Evolutionary conservation across 2,113 vertebrate genomes (phyloP).

Genomic region (Sylvia atricapilla): DNA sequence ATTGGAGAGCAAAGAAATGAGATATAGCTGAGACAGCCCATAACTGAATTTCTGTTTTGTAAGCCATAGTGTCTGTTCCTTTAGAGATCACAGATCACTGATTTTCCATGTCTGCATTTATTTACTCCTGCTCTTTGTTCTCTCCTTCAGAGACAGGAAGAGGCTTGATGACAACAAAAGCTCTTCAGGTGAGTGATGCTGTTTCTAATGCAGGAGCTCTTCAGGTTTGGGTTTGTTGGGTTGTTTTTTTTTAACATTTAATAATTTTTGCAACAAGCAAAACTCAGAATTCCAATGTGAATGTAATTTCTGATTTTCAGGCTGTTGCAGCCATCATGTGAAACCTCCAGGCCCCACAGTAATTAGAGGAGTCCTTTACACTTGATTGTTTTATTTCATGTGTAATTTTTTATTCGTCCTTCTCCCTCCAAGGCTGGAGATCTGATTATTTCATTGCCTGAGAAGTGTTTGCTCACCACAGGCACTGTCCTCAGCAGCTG

Average conservation of each 20-base stretch:
- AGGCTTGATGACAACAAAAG: constrained; percentile 82
- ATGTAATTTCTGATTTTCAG: not conserved
- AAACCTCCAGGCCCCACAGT: not conserved
- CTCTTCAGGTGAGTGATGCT: constrained; percentile 75
- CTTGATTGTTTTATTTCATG: not conserved
- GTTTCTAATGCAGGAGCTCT: not conserved
- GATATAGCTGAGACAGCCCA: not conserved
- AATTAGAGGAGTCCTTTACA: not conserved
- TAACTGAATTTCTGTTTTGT: not conserved
- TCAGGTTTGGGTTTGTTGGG: not conserved
- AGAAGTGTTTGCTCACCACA: constrained; percentile 89
- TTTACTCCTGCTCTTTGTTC: not conserved
- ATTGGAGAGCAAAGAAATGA: not conserved
- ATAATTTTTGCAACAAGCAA: not conserved
- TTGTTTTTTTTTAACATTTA: not conserved
- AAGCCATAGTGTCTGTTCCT: not conserved
- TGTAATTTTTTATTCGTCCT: not conserved
- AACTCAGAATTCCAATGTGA: not conserved
- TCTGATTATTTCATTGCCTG: constrained; percentile 85
- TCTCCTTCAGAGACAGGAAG: constrained; percentile 82
- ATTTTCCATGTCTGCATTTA: not conserved
- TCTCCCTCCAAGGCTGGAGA: constrained; percentile 76
- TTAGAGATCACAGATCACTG: not conserved
- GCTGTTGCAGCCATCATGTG: not conserved
- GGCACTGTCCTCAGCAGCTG: constrained; percentile 82